These are phyloP conservation scores for Psilopsiagon aurifrons DNA, from an alignment of 2,113 vertebrate species.

Conservation along the genomic window DNA sequence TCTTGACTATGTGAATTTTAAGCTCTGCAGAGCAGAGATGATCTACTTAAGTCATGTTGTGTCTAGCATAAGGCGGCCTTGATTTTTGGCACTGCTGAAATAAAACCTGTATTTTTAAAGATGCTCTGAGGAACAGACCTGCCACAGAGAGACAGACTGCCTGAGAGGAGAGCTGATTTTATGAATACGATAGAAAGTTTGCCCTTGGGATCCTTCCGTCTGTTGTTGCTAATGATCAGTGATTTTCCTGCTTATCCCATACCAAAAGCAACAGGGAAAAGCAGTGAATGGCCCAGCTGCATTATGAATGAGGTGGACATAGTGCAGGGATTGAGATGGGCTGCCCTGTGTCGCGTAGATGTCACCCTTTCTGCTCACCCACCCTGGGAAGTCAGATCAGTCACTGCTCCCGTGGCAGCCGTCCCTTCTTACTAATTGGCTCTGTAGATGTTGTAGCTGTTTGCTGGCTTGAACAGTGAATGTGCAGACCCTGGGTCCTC, in stretches of 20 bases:
- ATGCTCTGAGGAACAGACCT: neutral
- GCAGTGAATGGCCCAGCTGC: neutral
- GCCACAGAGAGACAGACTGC: neutral
- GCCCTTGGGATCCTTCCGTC: slow-evolving; percentile 20
- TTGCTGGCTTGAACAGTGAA: neutral
- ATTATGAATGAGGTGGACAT: slow-evolving; percentile 15
- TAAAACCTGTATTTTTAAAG: neutral
- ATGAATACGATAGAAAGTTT: neutral
- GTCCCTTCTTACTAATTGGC: neutral
- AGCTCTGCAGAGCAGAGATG: neutral
- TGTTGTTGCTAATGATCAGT: slow-evolving; percentile 30
- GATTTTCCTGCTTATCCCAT: neutral
- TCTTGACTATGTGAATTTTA: neutral
- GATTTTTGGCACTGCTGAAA: neutral
- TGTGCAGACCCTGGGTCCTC: neutral
- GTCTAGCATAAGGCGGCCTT: neutral
- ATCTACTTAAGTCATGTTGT: neutral
- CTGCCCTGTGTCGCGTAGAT: neutral
- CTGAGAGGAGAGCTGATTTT: neutral
- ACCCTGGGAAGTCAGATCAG: neutral
- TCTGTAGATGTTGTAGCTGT: neutral
- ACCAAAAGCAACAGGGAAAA: neutral
- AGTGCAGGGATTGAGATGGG: neutral
- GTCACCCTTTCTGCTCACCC: neutral
- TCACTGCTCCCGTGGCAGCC: neutral